These are phyloP conservation scores for Lepisosteus oculatus DNA, from an alignment of 2,113 vertebrate genomes.

Conservation along the genomic window DNA sequence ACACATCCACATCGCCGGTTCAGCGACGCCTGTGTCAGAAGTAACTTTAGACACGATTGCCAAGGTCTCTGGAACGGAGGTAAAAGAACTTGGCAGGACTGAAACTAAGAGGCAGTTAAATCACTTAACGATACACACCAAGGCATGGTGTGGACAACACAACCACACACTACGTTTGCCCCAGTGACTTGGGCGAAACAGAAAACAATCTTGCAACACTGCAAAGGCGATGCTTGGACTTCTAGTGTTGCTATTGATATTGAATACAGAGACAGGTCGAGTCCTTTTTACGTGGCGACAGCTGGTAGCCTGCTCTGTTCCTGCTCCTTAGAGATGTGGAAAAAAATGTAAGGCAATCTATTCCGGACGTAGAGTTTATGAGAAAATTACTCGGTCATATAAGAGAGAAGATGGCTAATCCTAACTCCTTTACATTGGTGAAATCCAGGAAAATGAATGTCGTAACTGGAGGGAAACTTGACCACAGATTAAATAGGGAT, in stretches of 20 bases:
- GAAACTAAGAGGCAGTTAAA: no score
- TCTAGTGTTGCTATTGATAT: conserved; percentile 44
- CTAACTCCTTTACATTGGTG: conserved; percentile 29
- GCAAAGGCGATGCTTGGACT: conserved; percentile 4
- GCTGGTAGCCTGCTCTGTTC: conserved; percentile 42
- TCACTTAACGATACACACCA: no score
- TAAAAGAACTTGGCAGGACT: no score
- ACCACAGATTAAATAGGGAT: conserved; percentile 52
- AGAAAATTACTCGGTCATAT: conserved; percentile 48
- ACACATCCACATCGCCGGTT: no score
- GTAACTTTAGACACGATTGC: no score
- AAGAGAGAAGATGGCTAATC: conserved; percentile 39
- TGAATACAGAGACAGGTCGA: conserved; percentile 49
- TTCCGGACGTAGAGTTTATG: conserved; percentile 62
- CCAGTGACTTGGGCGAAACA: not conserved
- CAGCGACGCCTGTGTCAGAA: no score
- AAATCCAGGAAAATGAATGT: not conserved
- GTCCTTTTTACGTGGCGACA: conserved; percentile 39
- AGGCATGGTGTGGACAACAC: no score
- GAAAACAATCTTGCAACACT: not conserved
- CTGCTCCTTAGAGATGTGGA: conserved; percentile 48
- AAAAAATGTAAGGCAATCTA: conserved; percentile 8
- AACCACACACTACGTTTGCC: not conserved
- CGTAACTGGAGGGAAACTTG: conserved; percentile 51
- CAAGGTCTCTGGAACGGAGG: no score